Evolutionary conservation across 2,113 vertebrate species (phyloP), one percentile per base, ranked within the genome.

Genomic region (Prolemur simus): DNA sequence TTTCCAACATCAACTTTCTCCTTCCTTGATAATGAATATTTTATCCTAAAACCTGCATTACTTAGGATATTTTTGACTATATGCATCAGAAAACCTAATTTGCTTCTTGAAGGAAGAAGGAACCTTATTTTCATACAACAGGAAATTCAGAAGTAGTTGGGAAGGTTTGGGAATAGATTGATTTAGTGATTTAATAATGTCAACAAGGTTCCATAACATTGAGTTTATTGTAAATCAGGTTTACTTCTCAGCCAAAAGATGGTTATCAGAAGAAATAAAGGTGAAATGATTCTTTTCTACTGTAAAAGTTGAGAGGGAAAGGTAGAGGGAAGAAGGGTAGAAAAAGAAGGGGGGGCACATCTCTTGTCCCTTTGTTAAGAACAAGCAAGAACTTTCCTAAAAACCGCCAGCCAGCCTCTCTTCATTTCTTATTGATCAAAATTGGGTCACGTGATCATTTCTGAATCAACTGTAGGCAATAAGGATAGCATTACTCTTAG

Each of bases 11-110:
- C 18, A 71, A 68, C 47, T 86, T 95, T 89, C 34, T 39, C 54
- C 74, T 49, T 96, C 83, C 8, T 47, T 87, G 10, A 52, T 68
- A 81, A 78, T 6, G 77, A 37, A 52, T 71, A 49, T 47, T 93
- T 81, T 42, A 8, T 3, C 27, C 13, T 66, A 85, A 80, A 96
- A 88, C 49, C 1, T 69, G 1, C 0, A 78, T 60, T 71, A 20
- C n/a, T 77, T 83, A 54, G 8, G 25, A n/a, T 56, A 66, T 29
- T 47, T 88, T 88, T 37, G 17, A 42, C 54, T 74, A 20, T 42
- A 66, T n/a, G 8, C 6, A 92, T 84, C 39, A 84, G 63, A 92
- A 96, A 95, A 90, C 29, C 20, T 60, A 39, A 27, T 42, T 63
- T 84, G 20, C 23, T 63, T 25, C 18, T 5, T 93, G 69, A 71